Evolutionary conservation across 2,113 vertebrate species (phyloP).

Genomic region (Corythornis cristatus): DNA sequence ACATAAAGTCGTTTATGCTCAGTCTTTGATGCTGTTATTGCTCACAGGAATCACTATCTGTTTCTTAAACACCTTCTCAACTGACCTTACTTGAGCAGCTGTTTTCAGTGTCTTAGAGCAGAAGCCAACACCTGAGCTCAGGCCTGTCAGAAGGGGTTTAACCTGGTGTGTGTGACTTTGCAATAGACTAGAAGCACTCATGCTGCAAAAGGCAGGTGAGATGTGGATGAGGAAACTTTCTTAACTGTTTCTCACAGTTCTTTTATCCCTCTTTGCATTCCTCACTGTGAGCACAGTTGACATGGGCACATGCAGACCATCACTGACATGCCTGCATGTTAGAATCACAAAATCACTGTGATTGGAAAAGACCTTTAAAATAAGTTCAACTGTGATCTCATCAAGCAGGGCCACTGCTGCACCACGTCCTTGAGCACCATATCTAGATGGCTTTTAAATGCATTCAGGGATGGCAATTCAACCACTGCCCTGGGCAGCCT

Average conservation of each 20-base stretch:
- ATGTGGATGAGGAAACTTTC: not conserved
- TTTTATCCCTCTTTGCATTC: accelerated
- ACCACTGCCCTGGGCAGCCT: too few species aligned
- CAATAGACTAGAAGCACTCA: not conserved
- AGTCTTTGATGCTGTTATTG: not conserved
- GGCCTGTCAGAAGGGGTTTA: not conserved
- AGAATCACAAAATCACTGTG: too few species aligned
- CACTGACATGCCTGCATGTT: accelerated
- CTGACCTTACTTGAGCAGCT: not conserved
- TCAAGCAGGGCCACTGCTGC: too few species aligned
- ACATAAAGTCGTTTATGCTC: not conserved
- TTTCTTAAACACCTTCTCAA: not conserved
- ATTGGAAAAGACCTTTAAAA: too few species aligned
- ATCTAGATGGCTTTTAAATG: too few species aligned
- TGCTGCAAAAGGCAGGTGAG: not conserved
- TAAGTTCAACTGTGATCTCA: too few species aligned
- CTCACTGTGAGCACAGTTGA: not conserved
- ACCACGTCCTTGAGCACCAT: too few species aligned
- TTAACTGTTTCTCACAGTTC: not conserved
- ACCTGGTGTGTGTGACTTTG: not conserved
- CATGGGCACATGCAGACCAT: accelerated
- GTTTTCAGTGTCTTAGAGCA: not conserved
- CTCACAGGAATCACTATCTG: not conserved
- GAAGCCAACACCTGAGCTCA: not conserved
- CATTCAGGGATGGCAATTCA: too few species aligned